phyloP scores from a whole-genome alignment of 2,888 invertebrate genomes.

The Cartodere bifasciata region DNA sequence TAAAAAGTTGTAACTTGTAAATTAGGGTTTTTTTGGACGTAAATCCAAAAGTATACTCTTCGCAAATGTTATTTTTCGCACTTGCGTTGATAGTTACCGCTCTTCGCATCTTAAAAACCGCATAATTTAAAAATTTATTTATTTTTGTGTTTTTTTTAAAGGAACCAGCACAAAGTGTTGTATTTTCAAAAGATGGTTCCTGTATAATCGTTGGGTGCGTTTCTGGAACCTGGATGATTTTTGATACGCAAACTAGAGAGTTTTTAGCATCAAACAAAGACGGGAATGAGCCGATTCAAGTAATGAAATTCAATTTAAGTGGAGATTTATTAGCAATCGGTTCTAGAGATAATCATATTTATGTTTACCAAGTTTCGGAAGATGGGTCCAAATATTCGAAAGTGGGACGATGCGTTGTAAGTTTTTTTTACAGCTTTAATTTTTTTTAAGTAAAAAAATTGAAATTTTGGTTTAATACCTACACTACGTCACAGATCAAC shows the following conservation, averaged over 20 bases:
- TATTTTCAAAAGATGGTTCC: constrained; percentile 67
- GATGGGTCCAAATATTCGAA: constrained; percentile 60
- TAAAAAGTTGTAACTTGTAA: not conserved
- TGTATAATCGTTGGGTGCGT: constrained; percentile 67
- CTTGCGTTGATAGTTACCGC: too few species aligned
- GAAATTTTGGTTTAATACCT: too few species aligned
- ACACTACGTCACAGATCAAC: too few species aligned
- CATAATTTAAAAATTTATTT: not conserved
- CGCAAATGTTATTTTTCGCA: too few species aligned
- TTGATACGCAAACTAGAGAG: constrained; percentile 67
- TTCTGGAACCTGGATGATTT: constrained; percentile 70
- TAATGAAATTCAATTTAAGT: constrained; percentile 68
- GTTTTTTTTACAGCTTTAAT: too few species aligned
- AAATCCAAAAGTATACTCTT: constrained; percentile 4
- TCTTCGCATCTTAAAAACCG: too few species aligned
- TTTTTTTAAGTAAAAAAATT: too few species aligned
- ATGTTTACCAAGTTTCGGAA: constrained; percentile 74
- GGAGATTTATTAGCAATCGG: constrained; percentile 72
- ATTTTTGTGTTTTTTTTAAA: constrained; percentile 28
- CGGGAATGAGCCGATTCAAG: constrained; percentile 56
- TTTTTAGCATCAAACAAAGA: constrained; percentile 55
- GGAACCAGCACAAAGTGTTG: constrained; percentile 74
- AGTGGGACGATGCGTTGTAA: constrained; percentile 75
- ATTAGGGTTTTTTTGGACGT: constrained; percentile 5
- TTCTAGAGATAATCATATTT: constrained; percentile 80